Conservation (phyloP, 2,888 invertebrate species). For the Cosmorhoe ocellata region DNA sequence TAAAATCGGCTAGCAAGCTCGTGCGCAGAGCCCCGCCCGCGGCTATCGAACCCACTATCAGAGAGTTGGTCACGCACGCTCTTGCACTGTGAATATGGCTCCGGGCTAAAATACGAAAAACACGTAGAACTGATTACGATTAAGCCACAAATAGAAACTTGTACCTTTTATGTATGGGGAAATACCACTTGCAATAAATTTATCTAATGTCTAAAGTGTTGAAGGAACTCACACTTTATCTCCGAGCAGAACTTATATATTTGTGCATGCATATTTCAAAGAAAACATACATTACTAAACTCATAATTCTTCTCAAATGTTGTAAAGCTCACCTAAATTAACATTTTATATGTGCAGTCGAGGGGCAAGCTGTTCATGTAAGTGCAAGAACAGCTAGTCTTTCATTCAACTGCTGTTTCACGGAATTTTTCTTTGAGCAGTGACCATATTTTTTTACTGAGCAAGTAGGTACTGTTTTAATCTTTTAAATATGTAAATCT, state of each 20-base stretch:
- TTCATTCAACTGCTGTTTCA: no score
- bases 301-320: no score
- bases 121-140: conserved; percentile 30
- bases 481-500: conserved; percentile 18
- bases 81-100: conserved; percentile 32
- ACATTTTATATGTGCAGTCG: no score
- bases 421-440: neutral
- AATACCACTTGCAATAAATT: conserved; percentile 2
- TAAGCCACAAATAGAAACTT: conserved; percentile 19
- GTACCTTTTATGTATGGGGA: conserved; percentile 8
- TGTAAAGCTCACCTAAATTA: no score
- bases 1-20: conserved; percentile 21
- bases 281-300: no score
- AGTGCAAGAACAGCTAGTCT: no score
- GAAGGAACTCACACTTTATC: no score
- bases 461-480: conserved; percentile 8
- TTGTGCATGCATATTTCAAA: no score
- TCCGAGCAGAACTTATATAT: no score
- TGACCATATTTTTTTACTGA: neutral
- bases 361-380: no score
- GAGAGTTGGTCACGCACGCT: conserved; percentile 38
- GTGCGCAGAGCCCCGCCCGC: conserved; percentile 28
- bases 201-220: conserved; percentile 1
- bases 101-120: conserved; percentile 30
- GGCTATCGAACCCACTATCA: conserved; percentile 38